Conservation (phyloP, 2,888 invertebrate species). For the Philhelius pedissequus region DNA sequence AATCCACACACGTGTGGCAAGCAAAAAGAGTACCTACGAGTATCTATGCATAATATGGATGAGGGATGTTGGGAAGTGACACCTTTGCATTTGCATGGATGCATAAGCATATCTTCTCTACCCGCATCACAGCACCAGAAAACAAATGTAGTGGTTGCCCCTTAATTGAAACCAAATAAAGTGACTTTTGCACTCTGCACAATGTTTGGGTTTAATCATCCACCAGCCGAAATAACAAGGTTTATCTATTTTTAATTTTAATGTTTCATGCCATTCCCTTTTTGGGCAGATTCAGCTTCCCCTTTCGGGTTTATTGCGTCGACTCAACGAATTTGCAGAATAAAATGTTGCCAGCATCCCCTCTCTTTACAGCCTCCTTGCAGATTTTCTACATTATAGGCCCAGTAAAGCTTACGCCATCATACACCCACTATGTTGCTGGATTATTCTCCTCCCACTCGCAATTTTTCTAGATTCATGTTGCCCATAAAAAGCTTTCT, state of each 20-base stretch:
- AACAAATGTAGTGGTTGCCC: constrained; percentile 55
- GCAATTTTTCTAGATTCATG: neutral
- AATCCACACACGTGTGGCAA: neutral
- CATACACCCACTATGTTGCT: neutral
- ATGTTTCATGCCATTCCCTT: neutral
- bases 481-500: constrained; percentile 32
- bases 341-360: constrained; percentile 33
- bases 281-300: constrained; percentile 48
- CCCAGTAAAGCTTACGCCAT: neutral
- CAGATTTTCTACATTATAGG: neutral
- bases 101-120: neutral
- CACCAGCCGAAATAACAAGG: constrained; percentile 24
- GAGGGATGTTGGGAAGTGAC: neutral
- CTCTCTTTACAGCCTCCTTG: neutral
- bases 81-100: neutral
- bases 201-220: constrained; percentile 48
- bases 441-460: neutral
- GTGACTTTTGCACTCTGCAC: constrained; percentile 41
- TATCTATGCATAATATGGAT: neutral
- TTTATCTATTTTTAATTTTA: constrained; percentile 11
- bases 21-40: neutral
- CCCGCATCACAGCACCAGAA: neutral
- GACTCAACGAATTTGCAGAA: constrained; percentile 38
- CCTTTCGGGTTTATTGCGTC: neutral
- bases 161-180: constrained; percentile 63